Conservation (phyloP, 2,797 vertebrate genomes). For the Gallirallus australis region DNA sequence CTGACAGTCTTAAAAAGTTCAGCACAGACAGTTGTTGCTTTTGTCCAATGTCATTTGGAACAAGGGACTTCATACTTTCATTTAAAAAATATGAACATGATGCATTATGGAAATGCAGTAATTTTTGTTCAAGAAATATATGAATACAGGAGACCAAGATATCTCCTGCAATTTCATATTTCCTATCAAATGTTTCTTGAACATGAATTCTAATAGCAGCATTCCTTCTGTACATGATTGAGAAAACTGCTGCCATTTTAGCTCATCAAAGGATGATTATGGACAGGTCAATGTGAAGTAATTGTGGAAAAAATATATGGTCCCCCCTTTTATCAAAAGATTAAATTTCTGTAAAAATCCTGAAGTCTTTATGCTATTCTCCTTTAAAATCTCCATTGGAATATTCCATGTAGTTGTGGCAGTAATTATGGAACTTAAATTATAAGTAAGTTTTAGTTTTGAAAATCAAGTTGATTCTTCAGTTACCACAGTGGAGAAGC, state of each 20-base stretch:
- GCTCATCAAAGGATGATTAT: not conserved
- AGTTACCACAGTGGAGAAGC: not conserved
- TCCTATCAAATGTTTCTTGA: not conserved
- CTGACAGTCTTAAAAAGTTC: not conserved
- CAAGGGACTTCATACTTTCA: not conserved
- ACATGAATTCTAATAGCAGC: not conserved
- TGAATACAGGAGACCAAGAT: not conserved
- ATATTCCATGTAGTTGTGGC: not conserved
- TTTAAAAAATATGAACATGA: not conserved
- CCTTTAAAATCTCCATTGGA: not conserved
- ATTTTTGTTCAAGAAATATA: not conserved
- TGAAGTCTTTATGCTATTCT: not conserved
- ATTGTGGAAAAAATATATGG: accelerated
- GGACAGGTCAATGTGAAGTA: not conserved
- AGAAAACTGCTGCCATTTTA: not conserved
- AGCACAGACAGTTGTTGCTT: not conserved
- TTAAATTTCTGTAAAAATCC: not conserved
- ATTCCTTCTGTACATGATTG: not conserved
- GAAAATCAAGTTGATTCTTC: not conserved
- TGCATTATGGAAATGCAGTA: not conserved
- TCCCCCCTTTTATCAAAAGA: not conserved
- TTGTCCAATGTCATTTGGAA: not conserved
- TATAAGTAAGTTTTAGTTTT: not conserved
- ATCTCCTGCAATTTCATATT: not conserved
- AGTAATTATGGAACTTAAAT: not conserved